Evolutionary conservation across 2,888 invertebrate species (phyloP).

Genomic region (Cryptocephalus primarius): DNA sequence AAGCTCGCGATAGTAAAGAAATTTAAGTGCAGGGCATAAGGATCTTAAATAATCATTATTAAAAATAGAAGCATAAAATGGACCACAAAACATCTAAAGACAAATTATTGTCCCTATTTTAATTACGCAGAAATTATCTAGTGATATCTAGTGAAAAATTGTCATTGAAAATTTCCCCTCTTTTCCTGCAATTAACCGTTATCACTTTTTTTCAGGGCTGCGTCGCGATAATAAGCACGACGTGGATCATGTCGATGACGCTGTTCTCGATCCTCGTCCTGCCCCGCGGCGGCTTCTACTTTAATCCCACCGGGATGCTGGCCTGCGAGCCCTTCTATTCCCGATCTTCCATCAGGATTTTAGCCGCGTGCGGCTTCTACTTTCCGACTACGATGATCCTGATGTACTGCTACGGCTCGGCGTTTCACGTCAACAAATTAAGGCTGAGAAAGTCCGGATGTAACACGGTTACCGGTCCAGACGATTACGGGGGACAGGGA

Average conservation of each 20-base stretch:
- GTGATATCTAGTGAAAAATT: no score
- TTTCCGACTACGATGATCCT: constrained; percentile 85
- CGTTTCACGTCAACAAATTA: constrained; percentile 78
- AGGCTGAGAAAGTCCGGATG: constrained; percentile 46
- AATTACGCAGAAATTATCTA: no score
- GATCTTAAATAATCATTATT: no score
- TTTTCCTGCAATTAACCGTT: no score
- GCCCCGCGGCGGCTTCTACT: constrained; percentile 78
- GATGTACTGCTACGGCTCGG: constrained; percentile 86
- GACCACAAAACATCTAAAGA: no score
- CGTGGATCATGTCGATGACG: constrained; percentile 76
- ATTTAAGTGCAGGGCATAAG: no score
- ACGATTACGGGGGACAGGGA: constrained; percentile 26
- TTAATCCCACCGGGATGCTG: constrained; percentile 74
- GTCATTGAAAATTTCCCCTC: no score
- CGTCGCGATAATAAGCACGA: constrained; percentile 71
- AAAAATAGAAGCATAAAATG: no score
- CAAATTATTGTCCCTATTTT: no score
- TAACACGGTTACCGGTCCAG: constrained; percentile 36
- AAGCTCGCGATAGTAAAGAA: no score
- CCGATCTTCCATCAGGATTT: constrained; percentile 57
- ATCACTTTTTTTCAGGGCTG: constrained; percentile 55
- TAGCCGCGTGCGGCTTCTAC: constrained; percentile 79
- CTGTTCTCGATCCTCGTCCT: constrained; percentile 73
- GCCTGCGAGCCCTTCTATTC: constrained; percentile 84